Percentiles rank a stretch among this genome's conserved stretches.
Evolutionary conservation across 1,140 invertebrate species (phyloP).

Genomic region (Aricia agestis): DNA sequence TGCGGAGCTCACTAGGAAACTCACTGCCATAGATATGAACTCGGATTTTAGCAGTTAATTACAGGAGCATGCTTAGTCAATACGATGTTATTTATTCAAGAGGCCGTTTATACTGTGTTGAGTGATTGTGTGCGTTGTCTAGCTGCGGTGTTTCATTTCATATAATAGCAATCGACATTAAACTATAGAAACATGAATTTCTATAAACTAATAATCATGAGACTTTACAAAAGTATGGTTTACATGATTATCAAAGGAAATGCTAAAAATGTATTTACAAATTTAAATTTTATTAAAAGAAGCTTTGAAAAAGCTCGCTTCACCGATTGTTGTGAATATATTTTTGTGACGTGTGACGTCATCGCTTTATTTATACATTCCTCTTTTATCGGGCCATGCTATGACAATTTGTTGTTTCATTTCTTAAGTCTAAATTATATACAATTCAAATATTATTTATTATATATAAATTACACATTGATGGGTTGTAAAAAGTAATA

Average conservation of each 20-base stretch:
- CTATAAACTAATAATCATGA: neutral
- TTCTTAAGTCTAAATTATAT: too few relatives aligned
- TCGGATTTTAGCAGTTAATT: conserved; percentile 33
- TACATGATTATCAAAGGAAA: neutral
- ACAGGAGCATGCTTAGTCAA: neutral
- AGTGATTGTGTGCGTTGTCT: conserved; percentile 1
- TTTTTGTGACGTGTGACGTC: neutral
- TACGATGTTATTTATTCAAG: conserved; percentile 8
- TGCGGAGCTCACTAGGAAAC: conserved; percentile 83
- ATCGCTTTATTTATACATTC: neutral
- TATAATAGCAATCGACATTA: neutral
- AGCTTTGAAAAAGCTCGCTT: neutral
- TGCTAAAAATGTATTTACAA: neutral
- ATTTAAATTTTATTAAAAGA: neutral
- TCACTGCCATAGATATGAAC: conserved; percentile 75
- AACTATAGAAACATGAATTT: neutral
- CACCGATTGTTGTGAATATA: neutral
- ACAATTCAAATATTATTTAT: too few relatives aligned
- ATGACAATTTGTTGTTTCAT: neutral
- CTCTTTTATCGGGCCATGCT: neutral
- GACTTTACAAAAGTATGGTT: neutral
- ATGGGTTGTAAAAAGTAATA: neutral
- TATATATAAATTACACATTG: too few relatives aligned
- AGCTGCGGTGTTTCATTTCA: neutral
- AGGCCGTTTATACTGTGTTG: conserved; percentile 12